These are phyloP conservation scores for Pseudomyrmex concolor DNA, from an alignment of 1,140 invertebrate species.

Conservation along the genomic window DNA sequence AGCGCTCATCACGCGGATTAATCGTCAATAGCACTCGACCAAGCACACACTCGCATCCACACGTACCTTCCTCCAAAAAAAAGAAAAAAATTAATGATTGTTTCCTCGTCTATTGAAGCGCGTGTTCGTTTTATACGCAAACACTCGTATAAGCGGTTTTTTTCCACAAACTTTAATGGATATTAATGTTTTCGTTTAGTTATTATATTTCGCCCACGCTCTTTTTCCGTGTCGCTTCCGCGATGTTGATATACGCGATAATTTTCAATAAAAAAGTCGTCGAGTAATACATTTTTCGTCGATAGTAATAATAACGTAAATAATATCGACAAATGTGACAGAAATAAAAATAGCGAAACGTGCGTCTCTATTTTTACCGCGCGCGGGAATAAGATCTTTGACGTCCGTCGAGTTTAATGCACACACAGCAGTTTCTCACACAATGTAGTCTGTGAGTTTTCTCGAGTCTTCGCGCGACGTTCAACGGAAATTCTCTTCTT, in stretches of 20 bases:
- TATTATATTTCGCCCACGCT: not conserved
- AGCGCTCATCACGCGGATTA: not conserved
- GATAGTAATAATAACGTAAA: constrained; percentile 2
- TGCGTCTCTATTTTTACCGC: not conserved
- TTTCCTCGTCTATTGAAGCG: not conserved
- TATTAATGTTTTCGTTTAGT: constrained; percentile 10
- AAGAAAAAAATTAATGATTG: not conserved
- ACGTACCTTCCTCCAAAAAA: no score
- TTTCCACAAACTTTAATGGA: not conserved
- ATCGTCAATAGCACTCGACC: not conserved
- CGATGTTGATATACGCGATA: not conserved
- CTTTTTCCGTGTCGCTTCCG: not conserved
- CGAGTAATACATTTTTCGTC: not conserved
- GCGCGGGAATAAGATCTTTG: not conserved
- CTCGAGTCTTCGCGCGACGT: not conserved
- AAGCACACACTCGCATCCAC: no score
- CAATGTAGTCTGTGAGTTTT: not conserved
- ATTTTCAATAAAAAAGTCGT: not conserved
- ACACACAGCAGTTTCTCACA: not conserved
- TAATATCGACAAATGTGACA: not conserved
- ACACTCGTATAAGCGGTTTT: not conserved
- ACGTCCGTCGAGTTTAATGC: not conserved
- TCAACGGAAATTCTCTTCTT: not conserved
- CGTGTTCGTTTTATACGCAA: not conserved
- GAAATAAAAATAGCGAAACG: not conserved